Conservation (phyloP, 2,888 invertebrate genomes). For the Fragum whitleyi region DNA sequence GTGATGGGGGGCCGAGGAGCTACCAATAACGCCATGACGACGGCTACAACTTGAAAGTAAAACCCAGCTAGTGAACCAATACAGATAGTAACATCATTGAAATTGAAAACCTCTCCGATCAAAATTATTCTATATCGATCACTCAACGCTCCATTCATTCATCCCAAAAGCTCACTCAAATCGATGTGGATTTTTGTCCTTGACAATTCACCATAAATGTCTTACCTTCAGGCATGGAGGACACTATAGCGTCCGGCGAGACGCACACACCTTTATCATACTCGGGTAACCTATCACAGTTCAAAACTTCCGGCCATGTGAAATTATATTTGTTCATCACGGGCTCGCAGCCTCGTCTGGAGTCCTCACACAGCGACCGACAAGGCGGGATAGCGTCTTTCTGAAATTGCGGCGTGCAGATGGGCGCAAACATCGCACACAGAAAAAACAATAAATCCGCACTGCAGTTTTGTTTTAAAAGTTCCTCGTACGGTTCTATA, state of each 20-base stretch:
- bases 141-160: too few relatives aligned
- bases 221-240: slow-evolving; percentile 70
- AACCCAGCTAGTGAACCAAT: too few relatives aligned
- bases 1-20: too few relatives aligned
- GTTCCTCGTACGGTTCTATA: slow-evolving; percentile 78
- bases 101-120: too few relatives aligned
- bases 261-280: slow-evolving; percentile 82
- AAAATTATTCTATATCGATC: too few relatives aligned
- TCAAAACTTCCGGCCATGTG: slow-evolving; percentile 80
- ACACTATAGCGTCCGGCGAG: slow-evolving; percentile 79
- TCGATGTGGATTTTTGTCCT: too few relatives aligned
- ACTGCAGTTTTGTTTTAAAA: slow-evolving; percentile 80
- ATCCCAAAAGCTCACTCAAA: too few relatives aligned
- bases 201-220: too few relatives aligned
- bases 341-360: slow-evolving; percentile 79
- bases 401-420: slow-evolving; percentile 80
- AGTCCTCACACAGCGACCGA: slow-evolving; percentile 78
- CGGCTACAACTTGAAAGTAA: too few relatives aligned
- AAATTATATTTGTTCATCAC: slow-evolving; percentile 79
- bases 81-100: too few relatives aligned
- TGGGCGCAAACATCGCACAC: slow-evolving; percentile 82
- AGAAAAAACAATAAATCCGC: slow-evolving; percentile 79
- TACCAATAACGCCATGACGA: too few relatives aligned
- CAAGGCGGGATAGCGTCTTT: slow-evolving; percentile 81
- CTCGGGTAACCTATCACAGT: slow-evolving; percentile 77